Conservation (phyloP, 2,113 vertebrate species). For the human (Homo sapiens) region DNA sequence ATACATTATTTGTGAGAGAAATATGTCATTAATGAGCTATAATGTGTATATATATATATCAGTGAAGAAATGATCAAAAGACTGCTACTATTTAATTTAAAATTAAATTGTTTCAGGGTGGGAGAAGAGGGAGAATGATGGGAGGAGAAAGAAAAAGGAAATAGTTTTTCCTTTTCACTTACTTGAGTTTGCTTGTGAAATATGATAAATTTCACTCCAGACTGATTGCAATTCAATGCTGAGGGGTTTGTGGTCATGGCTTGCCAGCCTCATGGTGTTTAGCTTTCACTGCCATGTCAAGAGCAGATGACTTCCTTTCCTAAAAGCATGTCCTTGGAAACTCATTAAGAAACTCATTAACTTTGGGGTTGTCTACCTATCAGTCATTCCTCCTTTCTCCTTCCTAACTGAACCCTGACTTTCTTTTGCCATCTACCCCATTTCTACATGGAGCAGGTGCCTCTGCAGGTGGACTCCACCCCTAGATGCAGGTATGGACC, state of each 20-base stretch:
- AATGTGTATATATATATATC: background rate
- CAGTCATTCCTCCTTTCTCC: background rate
- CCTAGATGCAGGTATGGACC: background rate
- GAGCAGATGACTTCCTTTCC: background rate
- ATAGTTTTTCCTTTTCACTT: background rate
- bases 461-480: background rate
- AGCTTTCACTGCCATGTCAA: background rate
- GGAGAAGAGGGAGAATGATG: background rate
- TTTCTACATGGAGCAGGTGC: background rate
- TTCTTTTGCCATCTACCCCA: background rate
- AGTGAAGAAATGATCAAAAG: background rate
- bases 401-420: background rate
- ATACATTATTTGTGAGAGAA: conserved; percentile 27
- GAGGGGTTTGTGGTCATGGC: background rate
- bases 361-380: background rate
- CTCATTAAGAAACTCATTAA: background rate
- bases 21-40: background rate
- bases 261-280: background rate
- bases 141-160: background rate
- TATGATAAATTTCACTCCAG: background rate
- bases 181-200: background rate
- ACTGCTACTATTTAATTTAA: background rate
- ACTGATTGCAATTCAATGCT: background rate
- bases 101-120: background rate
- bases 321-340: background rate